Percentiles rank a stretch among this genome's conserved stretches.
phyloP scores from a whole-genome alignment of 92 coral and sea anemone species.

The Parazoanthus atlanticus region DNA sequence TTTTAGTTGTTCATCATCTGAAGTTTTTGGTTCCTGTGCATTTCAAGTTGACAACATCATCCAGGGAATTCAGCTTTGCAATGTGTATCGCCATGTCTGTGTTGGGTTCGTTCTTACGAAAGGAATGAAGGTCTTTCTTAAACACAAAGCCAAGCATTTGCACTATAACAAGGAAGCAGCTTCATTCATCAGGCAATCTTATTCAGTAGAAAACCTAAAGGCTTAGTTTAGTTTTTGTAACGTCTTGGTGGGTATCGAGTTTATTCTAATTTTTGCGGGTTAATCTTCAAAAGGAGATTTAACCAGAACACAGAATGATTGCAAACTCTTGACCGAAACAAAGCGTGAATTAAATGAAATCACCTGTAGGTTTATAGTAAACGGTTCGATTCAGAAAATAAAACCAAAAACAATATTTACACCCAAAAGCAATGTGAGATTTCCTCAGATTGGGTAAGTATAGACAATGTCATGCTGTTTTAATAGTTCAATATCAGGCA shows the following conservation, averaged over 20 bases:
- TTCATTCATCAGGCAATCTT: slow-evolving; percentile 38
- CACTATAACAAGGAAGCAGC: slow-evolving; percentile 36
- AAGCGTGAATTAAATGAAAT: not conserved
- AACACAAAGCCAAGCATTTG: slow-evolving; percentile 23
- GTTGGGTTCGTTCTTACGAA: slow-evolving; percentile 58
- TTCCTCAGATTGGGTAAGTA: not conserved
- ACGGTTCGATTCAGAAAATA: not conserved
- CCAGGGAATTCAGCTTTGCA: slow-evolving; percentile 57
- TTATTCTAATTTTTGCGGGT: not conserved
- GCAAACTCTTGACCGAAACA: not conserved
- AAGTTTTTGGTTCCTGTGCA: slow-evolving; percentile 44
- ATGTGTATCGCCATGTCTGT: slow-evolving; percentile 47
- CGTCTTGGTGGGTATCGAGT: not conserved
- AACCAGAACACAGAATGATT: not conserved
- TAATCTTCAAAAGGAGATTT: not conserved
- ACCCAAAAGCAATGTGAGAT: not conserved
- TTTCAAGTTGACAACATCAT: slow-evolving; percentile 42
- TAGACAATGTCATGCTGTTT: not conserved
- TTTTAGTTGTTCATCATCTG: slow-evolving; percentile 55
- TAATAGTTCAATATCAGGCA: not conserved
- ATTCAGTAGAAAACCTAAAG: not conserved
- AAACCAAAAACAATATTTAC: too few relatives aligned
- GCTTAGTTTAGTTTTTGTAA: not conserved
- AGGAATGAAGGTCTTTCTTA: slow-evolving; percentile 38
- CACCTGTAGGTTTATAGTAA: not conserved